Evolutionary conservation across 1,140 invertebrate genomes (phyloP), one percentile per base, ranked within the genome.

Genomic region (Nylanderia fulva): DNA sequence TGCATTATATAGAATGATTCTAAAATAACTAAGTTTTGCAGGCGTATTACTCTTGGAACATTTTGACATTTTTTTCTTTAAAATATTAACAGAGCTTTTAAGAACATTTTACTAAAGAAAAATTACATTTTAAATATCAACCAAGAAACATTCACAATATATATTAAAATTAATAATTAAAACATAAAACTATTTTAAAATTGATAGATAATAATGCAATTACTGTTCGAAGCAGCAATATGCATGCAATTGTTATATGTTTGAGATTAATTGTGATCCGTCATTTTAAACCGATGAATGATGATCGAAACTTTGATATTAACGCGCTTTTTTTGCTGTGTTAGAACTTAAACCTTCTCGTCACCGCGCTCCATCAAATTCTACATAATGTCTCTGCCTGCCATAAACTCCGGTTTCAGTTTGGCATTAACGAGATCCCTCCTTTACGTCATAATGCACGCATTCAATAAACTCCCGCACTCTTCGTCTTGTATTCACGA

Each of bases 391-490:
- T 87, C 42, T 69, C 66, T 63, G 68, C 83, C 11, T 86, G 84
- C 75, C 85, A 90, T 91, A 91, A 92, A 88, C 84, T 76, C 86
- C 82, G 87, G 68, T 88, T 91, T 90, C 69, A 88, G 87, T 86
- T 52, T 76, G 61, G 76, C 85, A 85, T 89, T 92, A 92, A 92
- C 90, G 91, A 92, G 88, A 64, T 86, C 74, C 72, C 87, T 85
- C 85, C 79, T 86, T 84, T 66, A 72, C 84, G 86, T 90, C 85
- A 91, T 88, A 92, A 91, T 90, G 88, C 85, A 71, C 76, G 86
- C 87, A 92, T 92, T 92, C 87, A 91, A 82, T 74, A 60, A 63
- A 69, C n/a, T 64, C 39, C 45, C 60, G 56, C 39, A 61, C 45
- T 7, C 48, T 24, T 18, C 76, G 21, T 68, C 24, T 80, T 18